These are phyloP conservation scores for Poecilia latipinna DNA, from an alignment of 2,113 vertebrate species.

Conservation along the genomic window DNA sequence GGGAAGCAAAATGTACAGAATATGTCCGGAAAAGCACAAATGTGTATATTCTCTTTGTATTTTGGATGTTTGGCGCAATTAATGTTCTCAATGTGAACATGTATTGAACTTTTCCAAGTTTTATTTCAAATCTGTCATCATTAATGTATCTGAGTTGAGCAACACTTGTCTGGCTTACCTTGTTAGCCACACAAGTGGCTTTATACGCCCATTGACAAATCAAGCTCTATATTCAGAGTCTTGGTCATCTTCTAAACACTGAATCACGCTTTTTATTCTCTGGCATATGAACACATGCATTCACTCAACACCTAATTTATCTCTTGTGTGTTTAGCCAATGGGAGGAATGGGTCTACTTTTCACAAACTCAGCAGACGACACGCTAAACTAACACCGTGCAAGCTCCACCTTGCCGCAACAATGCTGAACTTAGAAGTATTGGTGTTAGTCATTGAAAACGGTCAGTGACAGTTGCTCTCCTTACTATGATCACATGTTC, in stretches of 20 bases:
- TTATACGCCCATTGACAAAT: neutral
- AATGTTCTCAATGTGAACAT: neutral
- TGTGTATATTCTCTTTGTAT: neutral
- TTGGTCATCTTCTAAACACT: neutral
- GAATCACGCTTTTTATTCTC: neutral
- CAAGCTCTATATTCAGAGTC: neutral
- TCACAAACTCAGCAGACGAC: neutral
- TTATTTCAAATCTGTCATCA: neutral
- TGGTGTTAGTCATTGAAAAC: slow-evolving; percentile 15
- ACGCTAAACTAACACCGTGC: neutral
- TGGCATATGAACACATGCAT: neutral
- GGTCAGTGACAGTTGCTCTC: neutral
- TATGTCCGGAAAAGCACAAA: neutral
- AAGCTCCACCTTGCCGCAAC: neutral
- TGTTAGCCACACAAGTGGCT: neutral
- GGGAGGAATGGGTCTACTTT: neutral
- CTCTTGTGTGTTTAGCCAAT: slow-evolving; percentile 2
- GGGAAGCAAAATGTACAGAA: neutral
- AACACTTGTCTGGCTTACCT: neutral
- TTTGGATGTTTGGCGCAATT: neutral
- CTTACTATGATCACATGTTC: neutral
- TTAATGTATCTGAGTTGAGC: neutral
- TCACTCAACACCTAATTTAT: neutral
- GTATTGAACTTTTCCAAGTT: neutral
- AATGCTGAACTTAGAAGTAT: neutral